Base-by-base conservation (phyloP, 2,888 invertebrate genomes). In the Eupithecia subfuscata region DNA sequence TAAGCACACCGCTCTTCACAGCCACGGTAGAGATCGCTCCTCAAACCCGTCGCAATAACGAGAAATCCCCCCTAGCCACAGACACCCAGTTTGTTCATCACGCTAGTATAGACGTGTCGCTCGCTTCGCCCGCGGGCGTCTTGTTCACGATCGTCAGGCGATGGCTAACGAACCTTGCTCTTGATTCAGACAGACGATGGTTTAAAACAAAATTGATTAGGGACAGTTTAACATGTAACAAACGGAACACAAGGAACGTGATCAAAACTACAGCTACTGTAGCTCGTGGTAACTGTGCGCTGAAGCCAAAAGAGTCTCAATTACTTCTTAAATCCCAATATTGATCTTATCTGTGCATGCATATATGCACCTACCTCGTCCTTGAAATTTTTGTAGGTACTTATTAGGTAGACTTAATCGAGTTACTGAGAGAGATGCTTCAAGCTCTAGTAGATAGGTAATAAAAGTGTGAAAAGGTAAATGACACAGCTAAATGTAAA, bases 81-180 rank as follows among this genome's bases (percentile, higher is more conserved):
- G 25, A 60, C 60, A 25, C 14, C 56, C 37, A 18, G 37, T n/a
- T 67, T 67, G 40, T 67, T 67, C 40, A 67, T 40, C 40, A n/a
- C 65, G 40, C 34, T 37, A 37, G 65, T n/a, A n/a, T n/a, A n/a
- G n/a, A n/a, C n/a, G n/a, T 65, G 65, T 37, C 65, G 37, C 65
- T 34, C 40, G 60, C 5, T 60, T 12, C 40, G 14, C 64, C 64
- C 64, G 64, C 64, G 18, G 63, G 64, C 40, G 25, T 25, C 60
- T 25, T 60, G 60, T 60, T 60, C n/a, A 14, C 40, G 65, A 37
- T 67, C 65, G 65, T 48, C 69, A 69, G 48, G 69, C 69, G 30
- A 52, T 30, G 30, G n/a, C 5, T 65, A 65, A 65, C 65, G 65
- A 65, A 65, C 65, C 65, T 37, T 67, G 65, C 65, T 67, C 65